A percentile compares a stretch with the other conserved stretches of the same genome.
Evolutionary conservation across 2,888 invertebrate species (phyloP).

Genomic region (Zaprionus obscuricornis): DNA sequence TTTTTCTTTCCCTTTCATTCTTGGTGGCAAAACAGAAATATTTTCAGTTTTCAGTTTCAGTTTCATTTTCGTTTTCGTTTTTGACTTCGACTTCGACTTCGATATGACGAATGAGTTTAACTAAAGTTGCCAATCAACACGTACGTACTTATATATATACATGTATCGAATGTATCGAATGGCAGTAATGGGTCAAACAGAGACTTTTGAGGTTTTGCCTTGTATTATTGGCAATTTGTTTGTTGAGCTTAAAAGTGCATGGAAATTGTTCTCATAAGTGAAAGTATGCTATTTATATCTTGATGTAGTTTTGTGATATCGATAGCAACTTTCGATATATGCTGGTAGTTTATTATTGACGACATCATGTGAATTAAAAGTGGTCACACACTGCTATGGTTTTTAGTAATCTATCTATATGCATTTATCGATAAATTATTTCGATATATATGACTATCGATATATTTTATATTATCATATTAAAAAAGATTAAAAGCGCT

Average conservation of each 20-base stretch:
- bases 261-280: not conserved
- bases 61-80: conserved; percentile 34
- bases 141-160: conserved; percentile 37
- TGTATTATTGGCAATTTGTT: conserved; percentile 27
- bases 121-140: conserved; percentile 66
- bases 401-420: too few species aligned
- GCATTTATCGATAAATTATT: too few species aligned
- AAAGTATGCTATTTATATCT: too few species aligned
- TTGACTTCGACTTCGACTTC: conserved; percentile 63
- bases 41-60: conserved; percentile 33
- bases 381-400: too few species aligned
- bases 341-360: too few species aligned
- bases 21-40: not conserved
- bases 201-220: conserved; percentile 21
- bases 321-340: too few species aligned
- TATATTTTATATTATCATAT: too few species aligned
- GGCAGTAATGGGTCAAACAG: conserved; percentile 51
- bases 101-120: conserved; percentile 53
- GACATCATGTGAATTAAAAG: too few species aligned
- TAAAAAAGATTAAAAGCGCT: too few species aligned
- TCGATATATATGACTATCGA: too few species aligned
- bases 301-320: too few species aligned
- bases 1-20: not conserved
- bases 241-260: not conserved
- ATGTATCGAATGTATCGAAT: conserved; percentile 39